Base-by-base conservation (phyloP, 2,797 vertebrate genomes). In the Silurus aristotelis region DNA sequence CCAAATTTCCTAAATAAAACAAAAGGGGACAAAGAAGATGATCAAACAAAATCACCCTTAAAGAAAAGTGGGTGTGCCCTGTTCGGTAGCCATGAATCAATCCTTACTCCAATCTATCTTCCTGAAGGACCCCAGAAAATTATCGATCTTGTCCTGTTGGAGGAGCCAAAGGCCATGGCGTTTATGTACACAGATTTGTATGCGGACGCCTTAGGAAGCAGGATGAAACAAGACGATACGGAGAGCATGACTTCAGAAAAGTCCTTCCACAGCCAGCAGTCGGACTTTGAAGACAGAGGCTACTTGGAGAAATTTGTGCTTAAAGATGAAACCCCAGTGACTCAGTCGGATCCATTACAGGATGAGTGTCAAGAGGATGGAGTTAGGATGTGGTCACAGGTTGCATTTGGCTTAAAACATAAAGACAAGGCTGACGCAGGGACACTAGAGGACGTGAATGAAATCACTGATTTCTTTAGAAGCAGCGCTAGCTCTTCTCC, bases 281-380 rank as follows among this genome's bases (percentile, higher is more conserved):
- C 96, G 84, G 96, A 98, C 87, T 91, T 93, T 3, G 96, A 97
- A 86, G 96, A 97, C 88, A 95, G 96, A 87, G 95, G 97, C 0
- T 97, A 98, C 93, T 94, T 98, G 87, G 96, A 99, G 94, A 99
- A 98, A 91, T 98, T 97, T 19, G 94, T 92, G 87, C 96, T 98
- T 27, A 97, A 95, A 90, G 97, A 97, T 91, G 97, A 98, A 90
- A 96, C 96, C 88, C 96, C 94, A 56, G 90, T 83, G 76, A 91
- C 89, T 25, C 73, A 80, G 64, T 38, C 14, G 78, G 80, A 88
- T 67, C 83, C 85, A 12, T 88, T 84, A 2, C 15, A 78, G 13
- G 91, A 91, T 15, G 84, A 91, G 3, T 3, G 0, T 13, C 55
- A 75, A 14, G 81, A 89, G 6, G 91, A 92, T 43, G 89, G 88